These are phyloP conservation scores for Drosophila obscura DNA, from an alignment of 1,140 invertebrate genomes.

Conservation along the genomic window DNA sequence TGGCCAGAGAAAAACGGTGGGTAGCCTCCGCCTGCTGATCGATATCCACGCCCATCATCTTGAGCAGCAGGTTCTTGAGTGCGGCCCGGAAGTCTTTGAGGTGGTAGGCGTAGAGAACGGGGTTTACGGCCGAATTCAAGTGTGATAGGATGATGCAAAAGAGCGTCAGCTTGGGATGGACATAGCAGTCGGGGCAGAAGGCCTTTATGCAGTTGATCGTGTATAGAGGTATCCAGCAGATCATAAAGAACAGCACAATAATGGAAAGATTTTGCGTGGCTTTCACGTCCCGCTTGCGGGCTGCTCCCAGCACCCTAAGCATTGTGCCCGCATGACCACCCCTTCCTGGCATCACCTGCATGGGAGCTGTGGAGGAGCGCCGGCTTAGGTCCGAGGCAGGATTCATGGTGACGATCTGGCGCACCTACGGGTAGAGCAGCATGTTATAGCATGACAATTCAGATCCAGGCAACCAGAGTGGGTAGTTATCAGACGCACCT, in stretches of 20 bases:
- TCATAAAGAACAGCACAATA: slow-evolving; percentile 95
- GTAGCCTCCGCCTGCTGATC: slow-evolving; percentile 77
- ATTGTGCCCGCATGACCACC: slow-evolving; percentile 84
- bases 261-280: slow-evolving; percentile 95
- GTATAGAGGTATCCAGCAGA: slow-evolving; percentile 96
- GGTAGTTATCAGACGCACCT: slow-evolving; percentile 86
- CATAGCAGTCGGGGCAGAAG: slow-evolving; percentile 88
- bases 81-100: slow-evolving; percentile 93
- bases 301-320: slow-evolving; percentile 90
- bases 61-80: slow-evolving; percentile 87
- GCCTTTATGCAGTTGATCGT: slow-evolving; percentile 95
- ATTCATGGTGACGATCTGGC: slow-evolving; percentile 83
- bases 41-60: slow-evolving; percentile 85
- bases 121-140: slow-evolving; percentile 94
- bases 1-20: slow-evolving; percentile 83
- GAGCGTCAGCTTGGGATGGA: slow-evolving; percentile 89
- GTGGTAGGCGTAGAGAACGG: slow-evolving; percentile 94
- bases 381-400: slow-evolving; percentile 77
- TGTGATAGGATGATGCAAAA: slow-evolving; percentile 95
- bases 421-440: slow-evolving; percentile 55
- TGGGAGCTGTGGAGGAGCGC: slow-evolving; percentile 71
- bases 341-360: slow-evolving; percentile 63
- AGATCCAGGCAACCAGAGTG: not conserved
- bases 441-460: not conserved
- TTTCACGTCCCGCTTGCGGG: slow-evolving; percentile 93